These are phyloP conservation scores for Coregonus suidteri DNA, from an alignment of 2,797 vertebrate species.

Conservation along the genomic window DNA sequence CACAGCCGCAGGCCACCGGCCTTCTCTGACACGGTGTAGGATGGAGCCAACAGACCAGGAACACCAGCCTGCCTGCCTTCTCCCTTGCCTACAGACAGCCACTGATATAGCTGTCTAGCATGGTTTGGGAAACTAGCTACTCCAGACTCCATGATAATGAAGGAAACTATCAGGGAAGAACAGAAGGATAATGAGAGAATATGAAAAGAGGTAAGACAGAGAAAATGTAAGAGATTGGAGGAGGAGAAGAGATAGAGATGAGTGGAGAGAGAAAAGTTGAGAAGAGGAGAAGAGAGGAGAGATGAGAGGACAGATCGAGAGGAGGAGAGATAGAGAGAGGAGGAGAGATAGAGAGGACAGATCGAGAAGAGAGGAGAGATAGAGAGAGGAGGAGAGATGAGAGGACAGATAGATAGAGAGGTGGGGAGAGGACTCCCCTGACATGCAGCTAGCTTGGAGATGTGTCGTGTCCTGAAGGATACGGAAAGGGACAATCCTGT, in stretches of 20 bases:
- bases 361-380: not conserved
- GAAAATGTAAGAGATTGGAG: not conserved
- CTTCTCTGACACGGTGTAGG: not conserved
- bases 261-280: not conserved
- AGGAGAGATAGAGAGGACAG: not conserved
- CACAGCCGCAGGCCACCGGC: constrained; percentile 4
- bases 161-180: not conserved
- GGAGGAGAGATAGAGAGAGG: not conserved
- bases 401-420: not conserved
- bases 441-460: not conserved
- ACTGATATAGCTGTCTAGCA: not conserved
- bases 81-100: not conserved
- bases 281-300: not conserved
- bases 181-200: not conserved
- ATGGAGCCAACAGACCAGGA: not conserved
- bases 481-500: constrained; percentile 71
- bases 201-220: not conserved
- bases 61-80: not conserved
- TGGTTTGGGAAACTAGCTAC: not conserved
- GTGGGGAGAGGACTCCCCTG: not conserved
- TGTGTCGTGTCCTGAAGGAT: constrained; percentile 65
- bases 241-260: not conserved
- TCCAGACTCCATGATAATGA: not conserved
- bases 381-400: not conserved
- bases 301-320: not conserved